Base-by-base conservation (phyloP, 2,888 invertebrate genomes). In the Epinotia nisella region DNA sequence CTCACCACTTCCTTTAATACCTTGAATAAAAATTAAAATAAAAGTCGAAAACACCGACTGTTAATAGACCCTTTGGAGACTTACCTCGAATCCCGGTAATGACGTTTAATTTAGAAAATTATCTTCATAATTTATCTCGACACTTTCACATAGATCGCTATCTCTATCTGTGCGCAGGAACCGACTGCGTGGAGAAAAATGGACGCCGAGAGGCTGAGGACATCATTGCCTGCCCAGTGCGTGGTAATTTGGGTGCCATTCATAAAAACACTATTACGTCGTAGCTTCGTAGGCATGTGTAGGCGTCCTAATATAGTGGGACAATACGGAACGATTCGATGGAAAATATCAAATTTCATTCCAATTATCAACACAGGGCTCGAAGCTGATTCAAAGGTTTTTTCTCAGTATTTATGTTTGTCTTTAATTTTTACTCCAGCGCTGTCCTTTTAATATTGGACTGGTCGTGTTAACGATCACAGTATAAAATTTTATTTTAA, bases 401-500 rank as follows among this genome's bases (percentile, higher is more conserved):
- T 86, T 82, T 83, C 82, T 80, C 80, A 83, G 90, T 91, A 90
- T 93, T 92, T 92, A 92, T 92, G 90, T 89, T 86, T 88, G 88
- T 91, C 92, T 92, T 92, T 92, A 92, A 92, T 92, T 92, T 93
- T 92, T 90, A 91, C 91, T 90, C 85, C 87, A 85, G 83, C 88
- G 88, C 83, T 87, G 89, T 88, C 90, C 91, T 89, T 93, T 92
- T 92, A 91, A 92, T 92, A 92, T 91, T 85, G 89, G 85, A 87
- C 83, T 84, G 88, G 84, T 87, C 85, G 86, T 86, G 91, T 93
- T 93, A 93, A 93, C 92, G 93, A 91, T 87, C 92, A 87, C 88
- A 90, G 89, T 90, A 93, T 92, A 90, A 91, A 91, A 91, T 90
- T 92, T 92, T 93, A 92, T 93, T 92, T 92, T 87, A 89, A 89